phyloP scores from a whole-genome alignment of 2,888 invertebrate genomes.

The Apantesis nais region DNA sequence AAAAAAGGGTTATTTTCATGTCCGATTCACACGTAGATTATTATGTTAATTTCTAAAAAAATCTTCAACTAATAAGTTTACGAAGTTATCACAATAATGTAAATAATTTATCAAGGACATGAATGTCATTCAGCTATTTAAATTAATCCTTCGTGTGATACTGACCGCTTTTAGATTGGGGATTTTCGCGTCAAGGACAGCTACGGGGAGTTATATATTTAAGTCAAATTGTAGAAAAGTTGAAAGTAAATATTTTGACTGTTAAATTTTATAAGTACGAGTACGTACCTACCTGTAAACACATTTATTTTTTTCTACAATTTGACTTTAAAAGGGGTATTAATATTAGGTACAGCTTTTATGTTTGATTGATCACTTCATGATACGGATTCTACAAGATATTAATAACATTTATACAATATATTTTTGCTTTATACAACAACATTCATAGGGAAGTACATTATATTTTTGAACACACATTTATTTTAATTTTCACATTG shows the following conservation, averaged over 20 bases:
- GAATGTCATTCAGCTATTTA: slow-evolving; percentile 36
- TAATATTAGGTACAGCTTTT: slow-evolving; percentile 28
- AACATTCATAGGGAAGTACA: slow-evolving; percentile 70
- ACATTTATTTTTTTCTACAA: slow-evolving; percentile 33
- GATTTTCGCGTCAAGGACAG: slow-evolving; percentile 32
- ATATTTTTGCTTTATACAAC: slow-evolving; percentile 63
- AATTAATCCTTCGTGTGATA: slow-evolving; percentile 30
- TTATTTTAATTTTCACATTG: slow-evolving; percentile 66
- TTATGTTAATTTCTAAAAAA: slow-evolving; percentile 40
- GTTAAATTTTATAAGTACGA: slow-evolving; percentile 2
- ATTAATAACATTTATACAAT: slow-evolving; percentile 57
- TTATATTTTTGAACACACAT: slow-evolving; percentile 75
- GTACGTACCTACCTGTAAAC: slow-evolving; percentile 1
- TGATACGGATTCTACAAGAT: slow-evolving; percentile 47
- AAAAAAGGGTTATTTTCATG: slow-evolving; percentile 44
- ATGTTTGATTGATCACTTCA: slow-evolving; percentile 28
- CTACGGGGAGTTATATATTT: neutral
- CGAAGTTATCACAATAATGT: slow-evolving; percentile 39
- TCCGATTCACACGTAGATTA: slow-evolving; percentile 32
- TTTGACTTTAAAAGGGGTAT: slow-evolving; percentile 28
- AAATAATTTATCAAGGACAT: slow-evolving; percentile 35
- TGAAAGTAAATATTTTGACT: neutral
- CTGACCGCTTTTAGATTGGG: slow-evolving; percentile 32
- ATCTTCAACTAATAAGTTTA: slow-evolving; percentile 29
- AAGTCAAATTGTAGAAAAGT: slow-evolving; percentile 36